Evolutionary conservation across 2,888 invertebrate species (phyloP), one percentile per base, ranked within the genome.

Genomic region (Metallyticus violacea): DNA sequence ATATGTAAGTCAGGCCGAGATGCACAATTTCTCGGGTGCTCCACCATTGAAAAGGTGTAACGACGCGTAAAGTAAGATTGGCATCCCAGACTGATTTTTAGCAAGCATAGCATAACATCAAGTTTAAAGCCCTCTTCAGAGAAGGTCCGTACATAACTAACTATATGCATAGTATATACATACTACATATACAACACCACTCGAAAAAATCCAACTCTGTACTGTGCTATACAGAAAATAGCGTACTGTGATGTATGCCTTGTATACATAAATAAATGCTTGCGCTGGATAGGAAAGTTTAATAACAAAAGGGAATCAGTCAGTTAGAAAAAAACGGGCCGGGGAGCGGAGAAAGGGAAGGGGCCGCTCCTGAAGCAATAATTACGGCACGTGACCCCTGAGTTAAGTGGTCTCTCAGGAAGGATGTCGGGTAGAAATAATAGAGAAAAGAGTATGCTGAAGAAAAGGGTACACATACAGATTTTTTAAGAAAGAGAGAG

Each of bases 401-500:
- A 62, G 76, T 82, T 26, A 82, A 82, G 82, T 9, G 27, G 62
- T 26, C 82, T 82, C 26, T n/a, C 26, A 15, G 76, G 40, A 62
- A 82, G 76, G 76, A 82, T 82, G 62, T 82, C 82, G 82, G 76
- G 82, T 76, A 82, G 82, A 82, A 82, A 82, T 82, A 82, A 82
- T 76, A 76, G 76, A 76, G 62, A 76, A 26, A 76, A 82, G 27
- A 62, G 81, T 40, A 81, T 29, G n/a, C 30, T 62, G 40, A 62
- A 62, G 40, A 62, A 62, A 62, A 62, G 40, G 40, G 40, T 62
- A 62, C 40, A 62, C 40, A 62, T 62, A 62, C 40, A 62, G 40
- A 62, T 62, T 62, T 62, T 62, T 22, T 9, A 62, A 62, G 40
- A 62, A 62, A 62, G 40, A 62, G 40, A 62, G 40, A 15, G 40